Percentiles rank a stretch among this genome's conserved stretches.
These are phyloP conservation scores for Alviniconcha strummeri DNA, from an alignment of 2,888 invertebrate genomes.

Conservation along the genomic window DNA sequence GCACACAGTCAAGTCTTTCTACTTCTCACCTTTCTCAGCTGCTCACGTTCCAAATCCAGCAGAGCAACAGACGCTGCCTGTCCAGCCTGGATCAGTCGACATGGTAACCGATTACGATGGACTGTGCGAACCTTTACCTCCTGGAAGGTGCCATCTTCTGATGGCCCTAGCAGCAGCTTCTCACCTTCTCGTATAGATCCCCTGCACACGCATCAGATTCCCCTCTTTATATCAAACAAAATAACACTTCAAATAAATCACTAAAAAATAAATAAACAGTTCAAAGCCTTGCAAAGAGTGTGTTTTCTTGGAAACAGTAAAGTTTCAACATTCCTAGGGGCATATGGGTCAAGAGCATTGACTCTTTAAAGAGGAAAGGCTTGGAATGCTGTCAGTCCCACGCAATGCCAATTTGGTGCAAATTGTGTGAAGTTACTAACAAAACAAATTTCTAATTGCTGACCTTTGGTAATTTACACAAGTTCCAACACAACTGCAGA, in stretches of 20 bases:
- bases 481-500: too few relatives aligned
- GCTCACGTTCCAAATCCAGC: constrained; percentile 70
- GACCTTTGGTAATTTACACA: too few relatives aligned
- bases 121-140: constrained; percentile 87
- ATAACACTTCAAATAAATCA: not conserved
- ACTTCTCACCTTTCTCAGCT: constrained; percentile 67
- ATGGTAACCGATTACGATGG: constrained; percentile 93
- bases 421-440: too few relatives aligned
- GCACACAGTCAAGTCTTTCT: not conserved
- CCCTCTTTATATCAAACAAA: not conserved
- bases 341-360: too few relatives aligned
- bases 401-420: too few relatives aligned
- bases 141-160: constrained; percentile 78
- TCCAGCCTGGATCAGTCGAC: constrained; percentile 89
- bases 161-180: constrained; percentile 75
- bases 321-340: too few relatives aligned
- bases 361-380: too few relatives aligned
- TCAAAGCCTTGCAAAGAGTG: too few relatives aligned
- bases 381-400: too few relatives aligned
- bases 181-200: constrained; percentile 90
- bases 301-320: too few relatives aligned
- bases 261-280: not conserved
- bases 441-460: too few relatives aligned
- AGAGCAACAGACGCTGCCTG: constrained; percentile 91
- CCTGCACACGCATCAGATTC: constrained; percentile 75